phyloP scores from a whole-genome alignment of 2,113 vertebrate species.

The Lagenorhynchus albirostris region DNA sequence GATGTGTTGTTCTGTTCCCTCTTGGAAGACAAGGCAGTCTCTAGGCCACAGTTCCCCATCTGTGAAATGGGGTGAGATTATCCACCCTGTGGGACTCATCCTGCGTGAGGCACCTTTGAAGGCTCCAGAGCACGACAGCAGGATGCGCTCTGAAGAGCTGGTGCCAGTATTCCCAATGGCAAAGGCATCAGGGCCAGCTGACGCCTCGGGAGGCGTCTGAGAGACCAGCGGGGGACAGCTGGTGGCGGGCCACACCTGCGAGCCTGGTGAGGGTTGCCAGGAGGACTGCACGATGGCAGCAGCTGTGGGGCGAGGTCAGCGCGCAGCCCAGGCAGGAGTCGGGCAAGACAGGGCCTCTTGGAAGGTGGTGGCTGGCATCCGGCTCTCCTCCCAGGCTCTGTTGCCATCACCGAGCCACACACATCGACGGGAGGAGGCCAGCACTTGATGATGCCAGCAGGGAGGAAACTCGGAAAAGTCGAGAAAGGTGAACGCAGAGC shows the following conservation, averaged over 20 bases:
- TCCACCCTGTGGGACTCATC: background rate
- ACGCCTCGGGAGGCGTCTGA: background rate
- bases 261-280: background rate
- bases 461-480: conserved; percentile 44
- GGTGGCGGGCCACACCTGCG: background rate
- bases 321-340: background rate
- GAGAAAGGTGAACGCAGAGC: background rate
- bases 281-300: background rate
- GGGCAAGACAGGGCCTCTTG: background rate
- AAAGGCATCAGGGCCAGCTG: background rate
- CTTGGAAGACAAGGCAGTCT: background rate
- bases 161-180: conserved; percentile 32
- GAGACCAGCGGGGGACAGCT: background rate
- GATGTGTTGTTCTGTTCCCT: background rate
- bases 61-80: conserved; percentile 57
- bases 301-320: conserved; percentile 29
- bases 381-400: background rate
- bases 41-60: background rate
- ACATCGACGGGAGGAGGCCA: conserved; percentile 14
- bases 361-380: conserved; percentile 16
- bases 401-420: background rate
- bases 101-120: background rate
- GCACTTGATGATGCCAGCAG: background rate
- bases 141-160: fast-evolving
- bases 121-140: background rate